Base-by-base conservation (phyloP, 2,113 vertebrate species). In the Brachypodius melanocephalos region DNA sequence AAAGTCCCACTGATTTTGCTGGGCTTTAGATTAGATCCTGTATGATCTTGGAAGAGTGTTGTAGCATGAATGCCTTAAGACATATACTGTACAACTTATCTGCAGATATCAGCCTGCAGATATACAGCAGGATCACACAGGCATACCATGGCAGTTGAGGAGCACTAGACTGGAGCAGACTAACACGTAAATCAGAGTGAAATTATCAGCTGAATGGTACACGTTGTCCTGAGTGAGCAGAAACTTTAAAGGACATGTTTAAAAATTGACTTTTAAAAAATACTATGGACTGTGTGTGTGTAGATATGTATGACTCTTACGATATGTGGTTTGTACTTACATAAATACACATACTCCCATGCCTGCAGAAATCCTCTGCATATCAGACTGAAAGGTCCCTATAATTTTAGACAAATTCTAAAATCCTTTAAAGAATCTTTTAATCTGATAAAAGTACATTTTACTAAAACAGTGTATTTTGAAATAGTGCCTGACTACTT, bases 401-500 rank as follows among this genome's bases (percentile, higher is more conserved):
- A 34, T 54, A 55, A 94, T 67, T 90, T 91, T 54, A 85, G 81
- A 85, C 9, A 80, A 43, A 13, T 72, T 25, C 0, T 65, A 38
- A 38, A 38, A 38, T 38, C 10, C 38, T 38, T 10, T 38, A 9
- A 9, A 38, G 38, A 38, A 38, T 38, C 38, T 97, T 79, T 81
- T 77, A 77, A 73, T 94, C 52, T 82, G 52, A 63, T 34, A 59
- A 48, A 96, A 90, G 48, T 76, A 34, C 75, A 78, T 96, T 95
- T 92, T 77, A 36, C 25, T 81, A 51, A 67, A 92, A 75, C 52
- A 91, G 59, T 10, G 3, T 77, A 9, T 86, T 90, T 95, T 42
- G 83, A 74, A 92, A 89, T 32, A 46, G 34, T 36, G 24, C 75
- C 90, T n/a, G 91, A 77, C 59, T 80, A 38, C 49, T 94, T 93